A percentile compares a stretch with the other conserved stretches of the same genome.
These are phyloP conservation scores for Rhyzopertha dominica DNA, from an alignment of 1,140 invertebrate genomes.

Conservation along the genomic window DNA sequence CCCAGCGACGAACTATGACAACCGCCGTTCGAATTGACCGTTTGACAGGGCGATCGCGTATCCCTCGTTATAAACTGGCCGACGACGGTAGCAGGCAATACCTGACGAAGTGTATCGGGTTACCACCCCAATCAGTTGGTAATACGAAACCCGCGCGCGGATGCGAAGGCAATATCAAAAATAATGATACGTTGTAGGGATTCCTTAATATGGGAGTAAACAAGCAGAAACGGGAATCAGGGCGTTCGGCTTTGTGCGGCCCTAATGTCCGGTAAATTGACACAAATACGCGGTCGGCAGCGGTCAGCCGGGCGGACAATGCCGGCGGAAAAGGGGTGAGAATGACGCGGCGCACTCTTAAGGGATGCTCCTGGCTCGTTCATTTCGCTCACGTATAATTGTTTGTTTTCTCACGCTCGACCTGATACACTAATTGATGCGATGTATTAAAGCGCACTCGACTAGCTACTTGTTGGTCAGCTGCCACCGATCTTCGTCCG, in stretches of 20 bases:
- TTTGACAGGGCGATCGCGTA: constrained; percentile 20
- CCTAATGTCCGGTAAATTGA: constrained; percentile 38
- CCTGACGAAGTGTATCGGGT: constrained; percentile 23
- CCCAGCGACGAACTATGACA: too few species aligned
- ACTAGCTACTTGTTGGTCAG: too few species aligned
- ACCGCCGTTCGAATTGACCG: constrained; percentile 21
- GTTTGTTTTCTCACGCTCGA: constrained; percentile 46
- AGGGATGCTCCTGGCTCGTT: constrained; percentile 31
- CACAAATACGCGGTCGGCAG: constrained; percentile 36
- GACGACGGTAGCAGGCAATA: constrained; percentile 13
- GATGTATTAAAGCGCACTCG: constrained; percentile 40
- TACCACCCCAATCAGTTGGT: constrained; percentile 36
- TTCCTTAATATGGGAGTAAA: constrained; percentile 33
- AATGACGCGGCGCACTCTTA: constrained; percentile 40
- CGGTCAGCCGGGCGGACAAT: constrained; percentile 27
- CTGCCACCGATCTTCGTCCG: too few species aligned
- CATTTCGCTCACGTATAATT: constrained; percentile 40
- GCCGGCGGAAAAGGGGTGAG: constrained; percentile 36
- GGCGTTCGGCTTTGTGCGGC: constrained; percentile 24
- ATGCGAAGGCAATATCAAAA: constrained; percentile 34
- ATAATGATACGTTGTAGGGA: constrained; percentile 40
- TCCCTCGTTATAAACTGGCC: constrained; percentile 27
- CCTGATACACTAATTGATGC: constrained; percentile 44
- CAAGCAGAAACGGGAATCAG: constrained; percentile 27
- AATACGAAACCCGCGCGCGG: constrained; percentile 33